phyloP scores from a whole-genome alignment of 2,113 vertebrate species.

The Xenopus laevis region DNA sequence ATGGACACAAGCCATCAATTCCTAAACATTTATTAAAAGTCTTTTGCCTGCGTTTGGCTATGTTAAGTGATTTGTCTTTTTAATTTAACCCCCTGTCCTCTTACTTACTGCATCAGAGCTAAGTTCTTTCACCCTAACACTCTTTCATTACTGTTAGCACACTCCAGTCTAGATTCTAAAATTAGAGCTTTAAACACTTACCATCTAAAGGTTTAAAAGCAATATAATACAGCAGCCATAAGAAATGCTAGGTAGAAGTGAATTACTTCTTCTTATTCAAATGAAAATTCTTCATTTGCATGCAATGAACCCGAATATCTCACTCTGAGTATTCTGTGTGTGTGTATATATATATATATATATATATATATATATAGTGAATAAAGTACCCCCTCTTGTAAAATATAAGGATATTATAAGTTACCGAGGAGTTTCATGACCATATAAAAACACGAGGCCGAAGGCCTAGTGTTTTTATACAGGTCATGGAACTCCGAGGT shows the following conservation, averaged over 20 bases:
- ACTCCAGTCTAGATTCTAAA: neutral
- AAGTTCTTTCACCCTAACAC: slow-evolving; percentile 29
- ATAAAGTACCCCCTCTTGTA: no score
- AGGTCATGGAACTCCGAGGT: no score
- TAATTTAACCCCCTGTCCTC: slow-evolving; percentile 46
- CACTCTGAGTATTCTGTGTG: no score
- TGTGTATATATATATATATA: no score
- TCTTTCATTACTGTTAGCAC: slow-evolving; percentile 25
- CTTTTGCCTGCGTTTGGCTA: slow-evolving; percentile 62
- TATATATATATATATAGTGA: no score
- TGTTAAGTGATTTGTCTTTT: slow-evolving; percentile 61
- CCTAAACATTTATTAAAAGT: slow-evolving; percentile 83
- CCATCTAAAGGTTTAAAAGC: neutral
- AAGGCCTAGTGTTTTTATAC: no score
- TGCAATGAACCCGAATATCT: no score
- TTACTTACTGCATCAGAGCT: slow-evolving; percentile 33
- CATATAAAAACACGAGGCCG: no score
- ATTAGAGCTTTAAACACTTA: neutral
- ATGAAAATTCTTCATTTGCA: no score
- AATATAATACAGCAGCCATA: neutral
- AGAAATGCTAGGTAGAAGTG: neutral
- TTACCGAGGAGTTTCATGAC: no score
- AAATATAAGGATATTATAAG: no score
- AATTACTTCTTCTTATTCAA: slow-evolving; percentile 2
- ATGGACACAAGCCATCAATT: slow-evolving; percentile 91